A percentile compares a stretch with the other conserved stretches of the same genome.
Evolutionary conservation across 2,797 vertebrate species (phyloP).

Genomic region (Alfaro cultratus): DNA sequence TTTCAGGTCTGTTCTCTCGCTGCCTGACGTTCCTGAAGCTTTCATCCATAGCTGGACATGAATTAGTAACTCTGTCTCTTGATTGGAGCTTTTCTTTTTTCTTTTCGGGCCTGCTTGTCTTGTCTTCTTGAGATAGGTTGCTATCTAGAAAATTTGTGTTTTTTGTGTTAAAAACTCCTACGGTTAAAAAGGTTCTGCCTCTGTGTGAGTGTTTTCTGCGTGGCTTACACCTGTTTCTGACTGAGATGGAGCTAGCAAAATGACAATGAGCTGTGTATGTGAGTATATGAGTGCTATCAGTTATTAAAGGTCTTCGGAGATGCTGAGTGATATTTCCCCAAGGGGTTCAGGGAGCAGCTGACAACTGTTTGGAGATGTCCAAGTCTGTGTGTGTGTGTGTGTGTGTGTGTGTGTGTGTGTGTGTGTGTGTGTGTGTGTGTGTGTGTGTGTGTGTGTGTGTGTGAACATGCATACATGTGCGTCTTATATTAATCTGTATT

Average conservation of each 20-base stretch:
- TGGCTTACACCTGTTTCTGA: constrained; percentile 73
- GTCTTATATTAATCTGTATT: constrained; percentile 63
- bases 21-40: constrained; percentile 68
- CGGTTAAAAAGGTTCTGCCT: constrained; percentile 59
- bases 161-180: constrained; percentile 74
- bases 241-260: constrained; percentile 57
- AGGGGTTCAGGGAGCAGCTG: constrained; percentile 68
- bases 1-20: constrained; percentile 77
- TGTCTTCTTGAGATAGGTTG: constrained; percentile 47
- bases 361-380: constrained; percentile 39
- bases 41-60: constrained; percentile 73
- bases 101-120: not conserved
- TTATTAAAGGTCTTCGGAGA: constrained; percentile 57
- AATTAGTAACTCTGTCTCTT: constrained; percentile 77
- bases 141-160: constrained; percentile 71
- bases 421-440: no score
- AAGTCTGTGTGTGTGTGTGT: constrained; percentile 12
- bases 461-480: constrained; percentile 19
- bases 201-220: constrained; percentile 51
- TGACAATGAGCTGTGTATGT: constrained; percentile 38
- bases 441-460: constrained; percentile 12
- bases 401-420: no score
- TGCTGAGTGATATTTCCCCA: constrained; percentile 70
- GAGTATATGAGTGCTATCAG: constrained; percentile 7
- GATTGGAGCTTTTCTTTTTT: constrained; percentile 37